These are phyloP conservation scores for Trichomalopsis sarcophagae DNA, from an alignment of 1,140 invertebrate genomes.

Conservation along the genomic window DNA sequence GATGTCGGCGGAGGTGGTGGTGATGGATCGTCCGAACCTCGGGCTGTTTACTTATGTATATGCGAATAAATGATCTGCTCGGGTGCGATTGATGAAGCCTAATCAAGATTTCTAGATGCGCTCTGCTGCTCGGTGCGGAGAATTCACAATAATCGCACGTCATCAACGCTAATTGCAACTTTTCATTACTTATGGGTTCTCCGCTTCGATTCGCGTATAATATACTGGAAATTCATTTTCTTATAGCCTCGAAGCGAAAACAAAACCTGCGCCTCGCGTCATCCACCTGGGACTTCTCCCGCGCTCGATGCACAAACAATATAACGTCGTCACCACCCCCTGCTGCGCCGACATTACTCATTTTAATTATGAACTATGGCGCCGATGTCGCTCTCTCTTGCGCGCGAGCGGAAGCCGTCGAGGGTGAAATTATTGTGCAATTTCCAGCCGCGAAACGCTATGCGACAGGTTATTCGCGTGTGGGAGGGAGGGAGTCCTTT, in stretches of 20 bases:
- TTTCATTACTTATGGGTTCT: no score
- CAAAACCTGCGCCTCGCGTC: neutral
- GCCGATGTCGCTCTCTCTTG: neutral
- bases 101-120: neutral
- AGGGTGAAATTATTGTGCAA: slow-evolving; percentile 31
- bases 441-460: neutral
- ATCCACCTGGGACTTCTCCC: neutral
- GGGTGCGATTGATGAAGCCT: neutral
- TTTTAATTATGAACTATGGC: slow-evolving; percentile 36
- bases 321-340: neutral
- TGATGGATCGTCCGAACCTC: neutral
- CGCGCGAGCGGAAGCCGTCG: neutral
- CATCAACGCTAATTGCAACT: no score
- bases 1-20: neutral
- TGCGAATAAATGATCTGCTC: neutral
- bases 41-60: neutral
- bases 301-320: neutral
- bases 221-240: no score
- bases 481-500: no score
- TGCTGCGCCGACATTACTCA: slow-evolving; percentile 14
- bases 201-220: no score
- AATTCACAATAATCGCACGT: no score
- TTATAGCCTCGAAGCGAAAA: neutral
- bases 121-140: no score
- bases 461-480: neutral